Evolutionary conservation across 2,113 vertebrate genomes (phyloP).

Genomic region (Clarias batrachus): DNA sequence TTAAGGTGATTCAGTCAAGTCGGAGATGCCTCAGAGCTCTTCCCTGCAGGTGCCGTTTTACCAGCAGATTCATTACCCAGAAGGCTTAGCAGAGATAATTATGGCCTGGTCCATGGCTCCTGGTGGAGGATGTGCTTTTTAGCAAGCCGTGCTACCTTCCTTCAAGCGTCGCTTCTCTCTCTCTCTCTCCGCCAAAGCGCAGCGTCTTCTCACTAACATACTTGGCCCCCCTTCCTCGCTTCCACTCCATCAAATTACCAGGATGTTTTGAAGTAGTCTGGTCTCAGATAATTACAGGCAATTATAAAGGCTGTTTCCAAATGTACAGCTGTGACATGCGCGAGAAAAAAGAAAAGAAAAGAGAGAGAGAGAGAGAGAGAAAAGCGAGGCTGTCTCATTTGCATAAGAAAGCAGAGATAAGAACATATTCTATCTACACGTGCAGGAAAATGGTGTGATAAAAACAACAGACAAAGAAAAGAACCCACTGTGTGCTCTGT

Average conservation of each 20-base stretch:
- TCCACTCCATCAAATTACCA: constrained; percentile 50
- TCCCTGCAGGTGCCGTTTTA: constrained; percentile 48
- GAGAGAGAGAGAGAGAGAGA: neutral
- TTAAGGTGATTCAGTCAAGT: constrained; percentile 28
- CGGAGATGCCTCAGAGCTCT: constrained; percentile 4
- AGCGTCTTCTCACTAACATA: constrained; percentile 24
- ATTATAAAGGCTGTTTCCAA: constrained; percentile 58
- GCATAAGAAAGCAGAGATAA: constrained; percentile 60
- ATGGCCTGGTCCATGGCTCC: constrained; percentile 42
- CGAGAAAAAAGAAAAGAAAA: neutral
- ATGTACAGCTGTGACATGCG: constrained; percentile 57
- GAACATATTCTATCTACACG: constrained; percentile 53
- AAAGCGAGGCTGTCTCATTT: constrained; percentile 54
- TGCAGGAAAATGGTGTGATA: constrained; percentile 33
- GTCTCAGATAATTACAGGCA: constrained; percentile 56
- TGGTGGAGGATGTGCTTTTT: constrained; percentile 44
- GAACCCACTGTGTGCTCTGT: neutral
- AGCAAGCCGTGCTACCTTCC: constrained; percentile 6
- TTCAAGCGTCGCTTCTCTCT: constrained; percentile 30
- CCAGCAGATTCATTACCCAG: constrained; percentile 38
- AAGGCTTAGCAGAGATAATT: constrained; percentile 51
- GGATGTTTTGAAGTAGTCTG: constrained; percentile 59
- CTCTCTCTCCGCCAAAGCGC: constrained; percentile 1
- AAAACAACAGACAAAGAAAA: constrained; percentile 42
- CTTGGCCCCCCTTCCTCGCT: neutral